These are phyloP conservation scores for Cuculus canorus DNA, from an alignment of 2,797 vertebrate species.

Conservation along the genomic window DNA sequence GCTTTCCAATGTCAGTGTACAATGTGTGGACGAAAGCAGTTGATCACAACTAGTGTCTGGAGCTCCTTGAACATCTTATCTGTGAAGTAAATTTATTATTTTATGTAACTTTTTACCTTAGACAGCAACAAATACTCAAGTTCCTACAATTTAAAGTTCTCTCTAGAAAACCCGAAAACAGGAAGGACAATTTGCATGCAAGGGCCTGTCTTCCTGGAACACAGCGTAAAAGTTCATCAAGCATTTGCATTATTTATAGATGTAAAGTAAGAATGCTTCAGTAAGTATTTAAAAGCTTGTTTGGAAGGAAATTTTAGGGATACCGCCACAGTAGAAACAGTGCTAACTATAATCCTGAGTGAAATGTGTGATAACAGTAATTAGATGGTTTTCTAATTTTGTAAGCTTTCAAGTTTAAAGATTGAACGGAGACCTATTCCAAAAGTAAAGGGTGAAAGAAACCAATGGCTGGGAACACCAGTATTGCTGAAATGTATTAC, in stretches of 20 bases:
- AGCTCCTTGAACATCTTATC: background rate
- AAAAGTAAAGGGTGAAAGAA: background rate
- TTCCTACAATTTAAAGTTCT: background rate
- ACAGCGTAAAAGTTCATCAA: background rate
- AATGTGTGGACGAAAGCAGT: background rate
- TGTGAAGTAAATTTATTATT: background rate
- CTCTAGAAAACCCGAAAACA: background rate
- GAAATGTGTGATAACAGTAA: background rate
- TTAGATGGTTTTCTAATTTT: background rate
- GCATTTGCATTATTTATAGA: background rate
- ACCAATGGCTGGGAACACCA: background rate
- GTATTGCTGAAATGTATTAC: background rate
- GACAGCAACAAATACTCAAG: background rate
- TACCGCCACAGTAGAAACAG: background rate
- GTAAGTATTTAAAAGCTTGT: background rate
- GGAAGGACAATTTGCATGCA: background rate
- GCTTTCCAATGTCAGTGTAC: background rate
- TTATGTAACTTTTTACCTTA: background rate
- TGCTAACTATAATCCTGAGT: background rate
- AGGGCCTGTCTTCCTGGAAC: background rate
- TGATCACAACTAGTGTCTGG: background rate
- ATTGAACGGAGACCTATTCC: background rate
- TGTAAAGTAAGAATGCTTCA: background rate
- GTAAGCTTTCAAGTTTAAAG: background rate
- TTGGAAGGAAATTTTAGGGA: background rate